phyloP scores from a whole-genome alignment of 2,113 vertebrate genomes.

The Myodes glareolus region DNA sequence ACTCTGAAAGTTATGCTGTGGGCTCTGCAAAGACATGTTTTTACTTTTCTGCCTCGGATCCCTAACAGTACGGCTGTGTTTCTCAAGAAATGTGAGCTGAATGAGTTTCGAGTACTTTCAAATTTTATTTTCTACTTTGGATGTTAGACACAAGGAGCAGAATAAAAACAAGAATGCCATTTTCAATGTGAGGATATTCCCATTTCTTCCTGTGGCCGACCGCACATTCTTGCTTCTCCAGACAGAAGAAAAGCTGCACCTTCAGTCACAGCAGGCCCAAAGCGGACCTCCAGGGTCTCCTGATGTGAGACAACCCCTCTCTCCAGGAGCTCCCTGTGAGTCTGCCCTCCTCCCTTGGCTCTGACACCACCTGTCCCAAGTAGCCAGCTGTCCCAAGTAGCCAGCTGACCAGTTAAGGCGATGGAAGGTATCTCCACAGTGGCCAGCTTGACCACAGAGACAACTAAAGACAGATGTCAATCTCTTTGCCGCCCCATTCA shows the following conservation, averaged over 20 bases:
- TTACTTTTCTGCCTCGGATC: not conserved
- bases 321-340: rapidly evolving
- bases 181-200: not conserved
- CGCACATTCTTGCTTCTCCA: not conserved
- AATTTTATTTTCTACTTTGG: not conserved
- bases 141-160: not conserved
- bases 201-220: not conserved
- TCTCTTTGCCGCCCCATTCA: not conserved
- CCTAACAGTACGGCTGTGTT: not conserved
- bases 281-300: not conserved
- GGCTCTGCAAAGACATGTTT: not conserved
- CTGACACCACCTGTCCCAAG: rapidly evolving
- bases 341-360: not conserved
- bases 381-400: not conserved
- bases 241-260: not conserved
- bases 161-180: not conserved
- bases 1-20: not conserved
- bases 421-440: rapidly evolving
- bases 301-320: not conserved
- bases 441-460: not conserved
- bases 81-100: not conserved
- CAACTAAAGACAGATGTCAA: no score
- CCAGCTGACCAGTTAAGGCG: not conserved
- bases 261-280: rapidly evolving
- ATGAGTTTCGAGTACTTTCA: not conserved